Percentiles rank a stretch among this genome's conserved stretches.
Evolutionary conservation across 2,888 invertebrate genomes (phyloP).

Genomic region (Trichopria drosophilae): DNA sequence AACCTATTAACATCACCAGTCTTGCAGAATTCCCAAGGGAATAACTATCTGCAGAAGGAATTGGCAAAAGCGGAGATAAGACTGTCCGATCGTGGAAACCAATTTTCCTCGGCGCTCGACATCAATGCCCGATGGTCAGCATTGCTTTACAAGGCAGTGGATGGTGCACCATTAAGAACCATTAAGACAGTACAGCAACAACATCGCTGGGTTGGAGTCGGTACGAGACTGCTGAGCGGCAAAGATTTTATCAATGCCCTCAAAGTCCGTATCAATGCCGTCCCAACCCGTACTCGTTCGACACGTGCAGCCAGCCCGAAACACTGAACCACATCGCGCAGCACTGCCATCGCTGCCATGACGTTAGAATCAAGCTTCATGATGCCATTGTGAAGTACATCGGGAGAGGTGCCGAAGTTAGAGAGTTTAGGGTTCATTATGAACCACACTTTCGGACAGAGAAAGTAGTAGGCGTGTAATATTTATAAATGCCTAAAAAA

Average conservation of each 20-base stretch:
- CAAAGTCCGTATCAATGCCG: conserved; percentile 44
- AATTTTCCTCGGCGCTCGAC: neutral
- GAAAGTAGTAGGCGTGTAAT: too few species aligned
- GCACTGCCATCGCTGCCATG: conserved; percentile 46
- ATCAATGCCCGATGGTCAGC: neutral
- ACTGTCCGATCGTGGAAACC: neutral
- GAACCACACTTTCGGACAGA: too few species aligned
- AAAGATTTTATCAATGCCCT: conserved; percentile 22
- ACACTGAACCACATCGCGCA: conserved; percentile 48
- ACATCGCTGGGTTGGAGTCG: conserved; percentile 24
- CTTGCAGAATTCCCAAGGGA: neutral
- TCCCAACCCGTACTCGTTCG: conserved; percentile 42
- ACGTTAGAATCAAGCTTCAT: conserved; percentile 38
- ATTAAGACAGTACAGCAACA: conserved; percentile 11
- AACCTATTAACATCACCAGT: neutral
- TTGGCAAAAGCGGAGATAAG: neutral
- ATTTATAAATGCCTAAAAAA: too few species aligned
- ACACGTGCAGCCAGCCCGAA: conserved; percentile 42
- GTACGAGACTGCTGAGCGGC: conserved; percentile 19
- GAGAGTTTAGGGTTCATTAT: too few species aligned
- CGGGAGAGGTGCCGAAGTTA: conserved; percentile 34
- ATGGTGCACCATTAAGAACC: conserved; percentile 18
- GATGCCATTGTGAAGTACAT: conserved; percentile 13
- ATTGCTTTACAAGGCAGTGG: conserved; percentile 27
- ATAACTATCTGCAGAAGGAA: neutral